phyloP scores from a whole-genome alignment of 2,113 vertebrate genomes.

The Bettongia penicillata region DNA sequence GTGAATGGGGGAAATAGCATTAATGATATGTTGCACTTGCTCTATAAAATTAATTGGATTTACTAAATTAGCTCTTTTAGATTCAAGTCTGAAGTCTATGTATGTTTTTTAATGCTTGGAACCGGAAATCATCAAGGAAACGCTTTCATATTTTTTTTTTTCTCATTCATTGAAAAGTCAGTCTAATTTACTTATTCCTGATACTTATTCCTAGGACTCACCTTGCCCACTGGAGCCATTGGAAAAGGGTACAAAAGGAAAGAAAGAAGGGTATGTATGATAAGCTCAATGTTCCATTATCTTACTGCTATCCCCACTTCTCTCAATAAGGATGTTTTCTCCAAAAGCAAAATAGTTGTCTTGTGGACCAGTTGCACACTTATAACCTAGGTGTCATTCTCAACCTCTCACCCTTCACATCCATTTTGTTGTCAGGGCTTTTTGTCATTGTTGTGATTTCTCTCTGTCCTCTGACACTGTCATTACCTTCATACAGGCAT shows the following conservation, averaged over 20 bases:
- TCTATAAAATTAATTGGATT: conserved; percentile 66
- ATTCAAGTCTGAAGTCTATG: conserved; percentile 40
- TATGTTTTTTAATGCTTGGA: conserved; percentile 52
- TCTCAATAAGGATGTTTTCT: not conserved
- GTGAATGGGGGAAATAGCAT: conserved; percentile 52
- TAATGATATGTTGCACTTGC: conserved; percentile 52
- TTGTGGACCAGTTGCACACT: not conserved
- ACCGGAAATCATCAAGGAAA: conserved; percentile 37
- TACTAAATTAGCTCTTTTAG: conserved; percentile 61
- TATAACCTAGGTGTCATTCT: not conserved
- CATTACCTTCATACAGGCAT: not conserved
- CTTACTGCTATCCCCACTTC: too few relatives aligned
- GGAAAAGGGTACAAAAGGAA: not conserved
- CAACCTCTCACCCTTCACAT: not conserved
- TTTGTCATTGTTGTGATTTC: not conserved
- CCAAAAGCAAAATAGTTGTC: not conserved
- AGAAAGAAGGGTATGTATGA: not conserved
- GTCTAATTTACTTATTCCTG: not conserved
- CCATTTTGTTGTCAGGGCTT: not conserved
- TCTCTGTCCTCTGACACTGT: not conserved
- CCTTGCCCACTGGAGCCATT: not conserved
- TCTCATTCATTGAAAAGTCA: not conserved
- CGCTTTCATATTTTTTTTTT: conserved; percentile 41
- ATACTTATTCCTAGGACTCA: not conserved
- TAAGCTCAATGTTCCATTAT: not conserved